Base-by-base conservation (phyloP, 2,797 vertebrate species). In the Sebastes oblongus region DNA sequence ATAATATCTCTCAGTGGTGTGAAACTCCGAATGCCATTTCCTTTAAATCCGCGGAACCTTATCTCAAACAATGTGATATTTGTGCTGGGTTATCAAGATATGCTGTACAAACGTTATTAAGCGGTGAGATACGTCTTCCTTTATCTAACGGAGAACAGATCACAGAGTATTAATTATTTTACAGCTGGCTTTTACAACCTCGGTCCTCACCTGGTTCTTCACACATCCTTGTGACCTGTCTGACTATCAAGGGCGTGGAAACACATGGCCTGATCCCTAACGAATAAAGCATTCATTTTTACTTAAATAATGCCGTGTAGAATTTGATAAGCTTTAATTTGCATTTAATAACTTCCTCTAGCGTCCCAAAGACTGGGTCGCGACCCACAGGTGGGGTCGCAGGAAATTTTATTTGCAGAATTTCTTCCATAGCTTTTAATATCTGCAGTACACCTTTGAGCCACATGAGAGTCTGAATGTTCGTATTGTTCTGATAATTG, bases 121-220 rank as follows among this genome's bases (percentile, higher is more conserved):
- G 79, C 3, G 11, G 22, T 78, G 66, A 80, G 16, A 60, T 77
- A 22, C 32, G 39, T 8, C 13, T 8, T 39, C 6, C 6, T 30
- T 30, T 74, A 74, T 87, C 72, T 85, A 54, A 77, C n/a, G 39
- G 8, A 66, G 30, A 81, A 72, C 14, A 83, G 75, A 90, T 91
- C 83, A 86, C 67, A 82, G 69, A 42, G 73, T 52, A 72, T 78
- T 89, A 71, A 90, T 87, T 83, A 81, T 77, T 90, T 92, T 89
- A 89, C 81, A 42, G 60, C 72, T 59, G 30, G 3, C 16, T 46
- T 88, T 90, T 89, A 92, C 61, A 68, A 22, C 77, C 52, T 29
- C 1, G 1, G 5, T 42, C 55, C 52, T 13, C 12, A 80, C 70
- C n/a, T 52, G 11, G 8, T 50, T 3, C 14, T 56, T 78, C 64